Conservation (phyloP, 2,113 vertebrate genomes). For the Xiphorhynchus elegans region DNA sequence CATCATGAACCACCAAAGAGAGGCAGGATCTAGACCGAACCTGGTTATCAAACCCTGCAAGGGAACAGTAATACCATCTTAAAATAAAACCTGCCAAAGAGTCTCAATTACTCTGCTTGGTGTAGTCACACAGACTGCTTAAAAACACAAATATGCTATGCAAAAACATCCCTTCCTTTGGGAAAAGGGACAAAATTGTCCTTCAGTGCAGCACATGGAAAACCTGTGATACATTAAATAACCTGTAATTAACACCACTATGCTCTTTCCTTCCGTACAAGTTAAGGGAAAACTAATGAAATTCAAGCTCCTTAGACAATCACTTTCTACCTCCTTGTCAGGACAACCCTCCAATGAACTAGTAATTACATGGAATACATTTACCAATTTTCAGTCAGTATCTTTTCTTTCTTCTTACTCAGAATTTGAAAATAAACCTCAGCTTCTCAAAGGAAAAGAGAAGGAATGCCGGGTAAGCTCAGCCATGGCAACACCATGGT, state of each 20-base stretch:
- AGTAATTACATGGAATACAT: not conserved
- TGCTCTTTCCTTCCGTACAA: not conserved
- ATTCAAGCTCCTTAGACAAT: not conserved
- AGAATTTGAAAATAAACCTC: not conserved
- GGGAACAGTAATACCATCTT: not conserved
- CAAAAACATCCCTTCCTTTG: not conserved
- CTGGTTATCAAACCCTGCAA: not conserved
- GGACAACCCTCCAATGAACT: not conserved
- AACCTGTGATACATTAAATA: not conserved
- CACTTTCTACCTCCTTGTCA: not conserved
- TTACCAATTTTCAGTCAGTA: not conserved
- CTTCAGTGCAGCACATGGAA: not conserved
- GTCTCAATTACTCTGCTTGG: not conserved
- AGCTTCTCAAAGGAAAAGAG: not conserved
- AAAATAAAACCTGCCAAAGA: not conserved
- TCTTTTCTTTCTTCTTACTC: not conserved
- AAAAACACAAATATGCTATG: not conserved
- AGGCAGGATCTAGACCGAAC: not conserved
- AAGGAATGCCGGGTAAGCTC: not conserved
- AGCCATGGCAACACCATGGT: accelerated
- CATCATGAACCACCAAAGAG: not conserved
- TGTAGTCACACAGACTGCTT: not conserved
- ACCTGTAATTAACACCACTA: not conserved
- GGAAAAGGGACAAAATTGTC: not conserved
- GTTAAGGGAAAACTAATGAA: not conserved